Conservation (phyloP, 2,888 invertebrate genomes). For the Papilio protenor region DNA sequence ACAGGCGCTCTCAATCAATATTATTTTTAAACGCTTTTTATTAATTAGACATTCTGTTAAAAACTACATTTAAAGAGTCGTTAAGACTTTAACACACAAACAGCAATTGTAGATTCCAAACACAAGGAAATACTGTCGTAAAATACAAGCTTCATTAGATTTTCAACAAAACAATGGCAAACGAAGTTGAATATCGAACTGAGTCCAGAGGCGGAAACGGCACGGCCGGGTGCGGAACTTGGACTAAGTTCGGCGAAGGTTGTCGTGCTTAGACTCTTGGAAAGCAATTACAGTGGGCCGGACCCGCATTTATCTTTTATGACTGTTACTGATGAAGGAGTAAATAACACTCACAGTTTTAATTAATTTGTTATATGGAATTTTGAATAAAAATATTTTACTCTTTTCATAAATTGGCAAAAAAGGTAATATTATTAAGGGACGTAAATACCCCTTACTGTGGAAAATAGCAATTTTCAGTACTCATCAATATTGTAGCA, state of each 20-base stretch:
- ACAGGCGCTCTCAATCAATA: constrained; percentile 17
- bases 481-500: background rate
- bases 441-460: background rate
- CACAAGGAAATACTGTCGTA: background rate
- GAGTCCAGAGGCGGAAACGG: constrained; percentile 37
- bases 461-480: background rate
- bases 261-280: constrained; percentile 36
- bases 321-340: background rate
- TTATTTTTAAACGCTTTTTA: background rate
- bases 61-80: background rate
- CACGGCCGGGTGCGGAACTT: constrained; percentile 31
- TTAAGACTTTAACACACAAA: background rate
- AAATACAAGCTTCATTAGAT: constrained; percentile 20
- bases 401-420: background rate
- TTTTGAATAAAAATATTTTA: background rate
- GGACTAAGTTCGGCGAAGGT: constrained; percentile 32
- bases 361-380: background rate
- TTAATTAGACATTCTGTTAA: background rate
- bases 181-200: constrained; percentile 35
- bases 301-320: constrained; percentile 36
- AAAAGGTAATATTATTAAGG: background rate
- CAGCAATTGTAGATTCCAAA: background rate
- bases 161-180: constrained; percentile 28
- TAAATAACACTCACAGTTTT: constrained; percentile 11
- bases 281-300: constrained; percentile 31